phyloP scores from a whole-genome alignment of 2,888 invertebrate genomes.

The Coelinius sp. region DNA sequence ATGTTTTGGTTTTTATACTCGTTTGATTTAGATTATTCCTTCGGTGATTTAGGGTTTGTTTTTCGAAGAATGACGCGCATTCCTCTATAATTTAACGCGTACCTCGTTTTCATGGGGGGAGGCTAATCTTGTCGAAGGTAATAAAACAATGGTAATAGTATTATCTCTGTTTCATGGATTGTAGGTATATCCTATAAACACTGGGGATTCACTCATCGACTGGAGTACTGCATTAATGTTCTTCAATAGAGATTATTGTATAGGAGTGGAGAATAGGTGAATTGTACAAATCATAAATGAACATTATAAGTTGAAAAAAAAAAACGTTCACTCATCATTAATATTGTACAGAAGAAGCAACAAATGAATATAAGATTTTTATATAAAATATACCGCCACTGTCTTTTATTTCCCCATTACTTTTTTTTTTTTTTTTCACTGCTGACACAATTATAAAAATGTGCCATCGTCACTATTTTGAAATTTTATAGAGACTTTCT shows the following conservation, averaged over 20 bases:
- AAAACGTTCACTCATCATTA: slow-evolving; percentile 17
- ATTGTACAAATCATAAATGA: not conserved
- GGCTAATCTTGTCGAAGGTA: no score
- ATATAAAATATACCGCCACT: slow-evolving; percentile 64
- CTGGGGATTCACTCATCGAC: no score
- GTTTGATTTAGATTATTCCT: not conserved
- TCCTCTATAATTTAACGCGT: no score
- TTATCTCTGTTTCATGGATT: no score
- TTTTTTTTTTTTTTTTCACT: slow-evolving; percentile 55
- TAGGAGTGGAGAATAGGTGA: not conserved
- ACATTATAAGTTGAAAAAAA: not conserved
- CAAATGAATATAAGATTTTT: slow-evolving; percentile 43
- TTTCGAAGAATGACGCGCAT: no score
- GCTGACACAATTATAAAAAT: slow-evolving; percentile 57
- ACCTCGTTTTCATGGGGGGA: no score
- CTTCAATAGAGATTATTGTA: not conserved
- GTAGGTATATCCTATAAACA: not conserved
- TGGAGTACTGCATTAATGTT: not conserved
- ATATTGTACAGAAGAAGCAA: slow-evolving; percentile 25
- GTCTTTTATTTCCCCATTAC: slow-evolving; percentile 58
- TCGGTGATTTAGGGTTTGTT: not conserved
- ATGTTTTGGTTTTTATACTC: not conserved
- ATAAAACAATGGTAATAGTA: no score
- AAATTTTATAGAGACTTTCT: not conserved
- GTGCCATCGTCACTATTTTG: slow-evolving; percentile 38